A percentile compares a stretch with the other conserved stretches of the same genome.
Conservation (phyloP, 2,888 invertebrate genomes). For the Macroteleia sp. region DNA sequence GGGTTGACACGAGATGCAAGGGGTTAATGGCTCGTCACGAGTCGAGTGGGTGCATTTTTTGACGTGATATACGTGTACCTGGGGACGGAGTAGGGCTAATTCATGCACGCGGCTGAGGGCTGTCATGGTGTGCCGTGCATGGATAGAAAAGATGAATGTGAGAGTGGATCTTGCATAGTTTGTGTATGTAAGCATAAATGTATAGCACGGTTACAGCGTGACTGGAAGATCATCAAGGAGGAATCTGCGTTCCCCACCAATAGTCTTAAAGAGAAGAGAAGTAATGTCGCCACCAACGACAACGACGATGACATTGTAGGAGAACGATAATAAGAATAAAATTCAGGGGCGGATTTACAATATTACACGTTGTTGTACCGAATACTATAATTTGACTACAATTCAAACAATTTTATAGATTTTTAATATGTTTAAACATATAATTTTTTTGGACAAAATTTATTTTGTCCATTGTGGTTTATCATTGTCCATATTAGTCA, state of each 20-base stretch:
- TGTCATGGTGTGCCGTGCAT: constrained; percentile 12
- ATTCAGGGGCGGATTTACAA: background rate
- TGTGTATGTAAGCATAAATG: constrained; percentile 71
- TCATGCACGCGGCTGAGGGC: too few species aligned
- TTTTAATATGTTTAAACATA: too few species aligned
- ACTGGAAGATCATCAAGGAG: constrained; percentile 73
- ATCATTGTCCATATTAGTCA: too few species aligned
- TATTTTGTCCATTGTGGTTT: too few species aligned
- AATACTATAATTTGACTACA: too few species aligned
- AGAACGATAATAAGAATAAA: constrained; percentile 41
- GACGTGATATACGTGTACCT: constrained; percentile 30
- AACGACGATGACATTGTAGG: constrained; percentile 58
- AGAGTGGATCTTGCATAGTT: constrained; percentile 23
- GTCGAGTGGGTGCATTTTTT: constrained; percentile 33
- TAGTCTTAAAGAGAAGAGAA: constrained; percentile 46
- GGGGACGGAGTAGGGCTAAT: constrained; percentile 20
- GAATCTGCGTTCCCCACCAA: constrained; percentile 76
- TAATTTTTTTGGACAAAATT: too few species aligned
- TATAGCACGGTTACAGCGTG: constrained; percentile 69
- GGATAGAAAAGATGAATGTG: constrained; percentile 13
- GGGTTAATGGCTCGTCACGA: constrained; percentile 67
- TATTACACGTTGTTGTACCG: too few species aligned
- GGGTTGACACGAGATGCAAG: constrained; percentile 64
- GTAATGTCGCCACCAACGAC: constrained; percentile 36
- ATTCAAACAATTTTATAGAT: too few species aligned